Base-by-base conservation (phyloP, 2,797 vertebrate genomes). In the Onychomys torridus region DNA sequence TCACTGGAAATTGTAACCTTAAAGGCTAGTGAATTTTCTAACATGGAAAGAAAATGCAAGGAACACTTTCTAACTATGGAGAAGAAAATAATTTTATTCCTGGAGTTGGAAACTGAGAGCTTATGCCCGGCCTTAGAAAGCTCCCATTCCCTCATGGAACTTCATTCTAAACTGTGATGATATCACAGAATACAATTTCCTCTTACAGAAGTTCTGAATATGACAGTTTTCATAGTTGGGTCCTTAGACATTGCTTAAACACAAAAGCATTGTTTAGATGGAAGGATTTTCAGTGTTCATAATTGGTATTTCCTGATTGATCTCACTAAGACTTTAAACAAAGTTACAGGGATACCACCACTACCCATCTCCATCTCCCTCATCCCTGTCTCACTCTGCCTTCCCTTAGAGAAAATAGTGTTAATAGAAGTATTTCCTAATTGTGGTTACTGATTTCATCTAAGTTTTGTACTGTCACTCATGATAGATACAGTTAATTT, bases 401-500 rank as follows among this genome's bases (percentile, higher is more conserved):
- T 90, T 92, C 63, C 37, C 63, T 77, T 71, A 90, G 1, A 78
- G 95, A 98, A 89, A 5, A 95, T 87, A 97, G 59, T 73, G 85
- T 92, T 88, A 92, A 87, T 9, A 63, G 52, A 98, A 40, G 5
- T 85, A 84, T 96, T 97, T 63, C 97, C 98, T 92, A 98, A 91
- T 94, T 97, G 59, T 95, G 95, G 91, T 97, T 98, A 96, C 97
- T 96, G 93, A 98, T 98, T 97, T 46, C 0, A 88, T 93, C 93
- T 96, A 94, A 98, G 98, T 98, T 98, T 97, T 0, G 1, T 97
- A 92, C 91, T 98, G 98, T 97, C 98, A 96, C 59, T 97, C 86
- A 91, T 98, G 98, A 99, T 98, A 96, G 97, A 99, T 99, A 98
- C 59, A 94, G 98, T 98, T 98, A 98, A 98, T 98, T 98, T 98